Evolutionary conservation across 2,797 vertebrate species (phyloP), one percentile per base, ranked within the genome.

Genomic region (Rhinogobio ventralis): DNA sequence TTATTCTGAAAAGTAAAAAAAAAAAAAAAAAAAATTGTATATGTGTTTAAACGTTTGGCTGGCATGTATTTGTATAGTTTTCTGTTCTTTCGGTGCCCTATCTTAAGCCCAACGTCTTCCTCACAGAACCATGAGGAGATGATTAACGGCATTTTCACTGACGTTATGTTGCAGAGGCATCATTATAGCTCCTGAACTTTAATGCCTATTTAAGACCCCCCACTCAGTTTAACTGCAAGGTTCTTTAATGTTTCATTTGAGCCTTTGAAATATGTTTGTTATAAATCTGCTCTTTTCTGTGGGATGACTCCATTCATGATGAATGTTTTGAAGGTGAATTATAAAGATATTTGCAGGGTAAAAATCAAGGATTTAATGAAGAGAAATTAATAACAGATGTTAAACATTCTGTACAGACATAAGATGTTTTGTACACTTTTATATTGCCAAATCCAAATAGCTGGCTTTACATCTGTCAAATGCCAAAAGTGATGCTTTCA

Each of bases 71-170:
- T 49, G 11, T 30, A 46, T 64, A 9, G 49, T 74, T 76, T 33
- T 83, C 7, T 39, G 1, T 64, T 72, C 14, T 42, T 57, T 25
- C 13, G 62, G 23, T 46, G 42, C 5, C 51, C 42, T 20, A 42
- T 45, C 53, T 46, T 82, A 42, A 46, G 60, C 19, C 67, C 64
- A 67, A 10, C 20, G 20, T 82, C 57, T 36, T 79, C 60, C 20
- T 75, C 28, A 39, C 8, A 66, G 13, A 68, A 25, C 30, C 28
- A 78, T 19, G n/a, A 36, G 66, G n/a, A 25, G 28, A 30, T 80
- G 64, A 84, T 87, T 87, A 81, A 86, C 82, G 30, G 33, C 46
- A 66, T 84, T 87, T 88, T 64, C 78, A 67, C 45, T 64, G 51
- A n/a, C 25, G 15, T 13, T 42, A 30, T 69, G 19, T 83, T 45